phyloP scores from a whole-genome alignment of 1,140 invertebrate genomes.

The Trypoxylus dichotomus region DNA sequence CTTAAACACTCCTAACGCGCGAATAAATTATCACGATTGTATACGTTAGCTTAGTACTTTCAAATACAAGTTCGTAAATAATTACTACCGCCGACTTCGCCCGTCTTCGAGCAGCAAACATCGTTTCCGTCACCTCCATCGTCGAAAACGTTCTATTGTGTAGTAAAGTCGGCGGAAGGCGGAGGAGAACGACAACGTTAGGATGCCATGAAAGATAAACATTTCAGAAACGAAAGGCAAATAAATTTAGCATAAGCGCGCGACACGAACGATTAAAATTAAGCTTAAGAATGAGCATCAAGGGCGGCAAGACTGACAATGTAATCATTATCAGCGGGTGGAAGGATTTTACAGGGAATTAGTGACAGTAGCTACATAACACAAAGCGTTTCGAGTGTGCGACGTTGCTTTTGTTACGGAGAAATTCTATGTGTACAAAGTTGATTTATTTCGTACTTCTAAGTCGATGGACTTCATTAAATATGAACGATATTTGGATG shows the following conservation, averaged over 20 bases:
- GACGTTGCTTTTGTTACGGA: background rate
- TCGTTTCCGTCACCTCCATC: background rate
- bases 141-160: background rate
- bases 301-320: background rate
- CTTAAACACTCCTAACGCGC: background rate
- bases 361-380: background rate
- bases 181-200: background rate
- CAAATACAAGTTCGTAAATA: background rate
- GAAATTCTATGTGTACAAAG: background rate
- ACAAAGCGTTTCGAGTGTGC: background rate
- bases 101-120: background rate
- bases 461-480: no score
- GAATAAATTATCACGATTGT: background rate
- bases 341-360: background rate
- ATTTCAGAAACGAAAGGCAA: constrained; percentile 15
- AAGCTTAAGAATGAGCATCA: constrained; percentile 13
- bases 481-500: no score
- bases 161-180: background rate
- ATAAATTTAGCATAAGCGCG: constrained; percentile 10
- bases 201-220: constrained; percentile 15
- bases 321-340: background rate
- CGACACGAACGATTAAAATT: constrained; percentile 13
- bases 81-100: background rate
- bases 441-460: no score
- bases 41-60: background rate